A percentile compares a stretch with the other conserved stretches of the same genome.
These are phyloP conservation scores for Pogonophryne albipinna DNA, from an alignment of 2,797 vertebrate genomes.

Conservation along the genomic window DNA sequence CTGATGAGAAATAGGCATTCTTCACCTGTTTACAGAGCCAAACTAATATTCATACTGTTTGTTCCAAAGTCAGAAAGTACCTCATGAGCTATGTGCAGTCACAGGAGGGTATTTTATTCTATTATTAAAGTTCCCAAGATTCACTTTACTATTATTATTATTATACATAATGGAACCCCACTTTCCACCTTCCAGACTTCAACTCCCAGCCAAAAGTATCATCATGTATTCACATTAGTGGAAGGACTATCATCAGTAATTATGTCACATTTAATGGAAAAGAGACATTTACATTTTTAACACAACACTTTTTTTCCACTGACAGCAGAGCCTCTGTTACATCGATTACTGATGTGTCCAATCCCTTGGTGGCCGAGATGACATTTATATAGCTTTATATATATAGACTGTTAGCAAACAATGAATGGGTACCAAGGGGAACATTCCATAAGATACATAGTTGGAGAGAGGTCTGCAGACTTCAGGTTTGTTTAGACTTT, in stretches of 20 bases:
- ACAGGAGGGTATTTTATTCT: slow-evolving; percentile 42
- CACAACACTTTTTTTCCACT: slow-evolving; percentile 34
- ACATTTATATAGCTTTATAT: slow-evolving; percentile 53
- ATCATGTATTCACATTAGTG: slow-evolving; percentile 73
- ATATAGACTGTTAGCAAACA: slow-evolving; percentile 51
- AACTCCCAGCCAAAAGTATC: slow-evolving; percentile 60
- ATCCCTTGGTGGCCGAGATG: slow-evolving; percentile 51
- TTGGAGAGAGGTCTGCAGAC: slow-evolving; percentile 31
- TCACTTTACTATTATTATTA: slow-evolving; percentile 56
- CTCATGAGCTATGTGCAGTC: slow-evolving; percentile 34
- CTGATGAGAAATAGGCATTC: slow-evolving; percentile 31
- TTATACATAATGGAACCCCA: slow-evolving; percentile 58
- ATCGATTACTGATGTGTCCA: slow-evolving; percentile 64
- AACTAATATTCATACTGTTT: slow-evolving; percentile 36
- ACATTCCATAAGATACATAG: slow-evolving; percentile 44
- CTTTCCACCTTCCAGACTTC: slow-evolving; percentile 64
- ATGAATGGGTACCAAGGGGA: slow-evolving; percentile 47
- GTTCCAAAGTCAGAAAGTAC: slow-evolving; percentile 5
- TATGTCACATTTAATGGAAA: slow-evolving; percentile 50
- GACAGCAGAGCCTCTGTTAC: slow-evolving; percentile 62
- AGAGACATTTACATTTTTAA: slow-evolving; percentile 68
- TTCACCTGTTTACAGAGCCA: slow-evolving; percentile 58
- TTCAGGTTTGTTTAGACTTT: slow-evolving; percentile 13
- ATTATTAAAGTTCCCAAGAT: slow-evolving; percentile 46
- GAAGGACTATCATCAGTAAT: slow-evolving; percentile 47